Base-by-base conservation (phyloP, 2,888 invertebrate species). In the Drosophila mulleri region DNA sequence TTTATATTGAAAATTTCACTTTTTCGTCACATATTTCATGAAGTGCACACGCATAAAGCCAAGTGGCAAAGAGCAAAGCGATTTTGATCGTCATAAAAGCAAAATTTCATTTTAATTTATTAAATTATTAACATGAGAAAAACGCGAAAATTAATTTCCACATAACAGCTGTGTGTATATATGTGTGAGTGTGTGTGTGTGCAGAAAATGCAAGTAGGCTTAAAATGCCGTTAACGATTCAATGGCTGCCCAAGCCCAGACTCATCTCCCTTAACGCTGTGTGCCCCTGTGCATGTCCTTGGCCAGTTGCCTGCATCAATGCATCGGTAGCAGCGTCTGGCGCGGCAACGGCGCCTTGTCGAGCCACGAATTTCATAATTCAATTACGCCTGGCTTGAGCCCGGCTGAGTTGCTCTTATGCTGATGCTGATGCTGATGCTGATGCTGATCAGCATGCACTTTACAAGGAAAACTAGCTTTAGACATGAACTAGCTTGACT, bases 1-100 rank as follows among this genome's bases (percentile, higher is more conserved):
- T 88, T 83, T 83, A 80, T 88, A 83, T 83, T 83, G 85, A 83
- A 85, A 85, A 67, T 76, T 75, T 61, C 69, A 78, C 75, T 76
- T 88, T 83, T 80, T 75, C 50, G 50, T 26, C 59, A 50, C 61
- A 83, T 66, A 65, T 67, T 78, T 75, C 68, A 75, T 60, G 60
- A 69, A 23, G 54, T 60, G 53, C 44, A n/a, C 44, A 18, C 57
- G 32, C 53, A 44, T 52, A 52, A 44, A 59, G 62, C 50, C 54
- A 52, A 64, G 72, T 54, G 11, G 58, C 69, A 50, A 68, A 52
- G 44, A 26, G 50, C 73, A 66, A 59, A 80, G 70, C 60, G 72
- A 60, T 68, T 45, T 70, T 60, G 52, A 35, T 47, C 32, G 58
- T 26, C 62, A 78, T 69, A 78, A 82, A 74, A 74, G 80, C 58